Base-by-base conservation (phyloP, 2,888 invertebrate genomes). In the Steinernema carpocapsae region DNA sequence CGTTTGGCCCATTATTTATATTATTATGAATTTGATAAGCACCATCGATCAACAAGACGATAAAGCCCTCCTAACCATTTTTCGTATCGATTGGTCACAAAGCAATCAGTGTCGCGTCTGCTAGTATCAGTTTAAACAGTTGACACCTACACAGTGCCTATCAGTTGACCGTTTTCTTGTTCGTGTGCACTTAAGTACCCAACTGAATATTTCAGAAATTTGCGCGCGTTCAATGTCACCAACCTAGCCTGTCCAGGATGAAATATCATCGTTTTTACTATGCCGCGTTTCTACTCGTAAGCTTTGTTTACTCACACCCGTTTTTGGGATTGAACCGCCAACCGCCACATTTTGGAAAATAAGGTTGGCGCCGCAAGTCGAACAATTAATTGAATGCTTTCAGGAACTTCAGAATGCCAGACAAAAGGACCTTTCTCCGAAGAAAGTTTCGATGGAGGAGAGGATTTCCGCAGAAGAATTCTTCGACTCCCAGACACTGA, bases 61-160 rank as follows among this genome's bases (percentile, higher is more conserved):
- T 64, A 37, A 64, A 64, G 64, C 32, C 32, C 10, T 32, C 17
- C 29, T 64, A 64, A 29, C 64, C 32, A 32, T 64, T 64, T 64
- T 64, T 64, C 64, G 64, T 64, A 64, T 64, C n/a, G 64, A 64
- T 64, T 64, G 64, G 64, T 32, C 64, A 64, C 64, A 64, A 64
- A 64, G 64, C 64, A 32, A 64, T 64, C 64, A 64, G 32, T 26
- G 32, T 32, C 64, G 64, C 37, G 64, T 64, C 64, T 64, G 64
- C 64, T 64, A 29, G 32, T 29, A 64, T 64, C 29, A 64, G 29
- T 29, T 64, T 64, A 17, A 29, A 64, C 64, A 64, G 64, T 32
- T 64, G 64, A 64, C 64, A 64, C 64, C 64, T 64, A 64, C 64
- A 64, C 64, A 64, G 29, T 56, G 17, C 29, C 64, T 64, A 64